Percentiles rank a stretch among this genome's conserved stretches.
Conservation (phyloP, 2,113 vertebrate species). For the Mohoua ochrocephala region DNA sequence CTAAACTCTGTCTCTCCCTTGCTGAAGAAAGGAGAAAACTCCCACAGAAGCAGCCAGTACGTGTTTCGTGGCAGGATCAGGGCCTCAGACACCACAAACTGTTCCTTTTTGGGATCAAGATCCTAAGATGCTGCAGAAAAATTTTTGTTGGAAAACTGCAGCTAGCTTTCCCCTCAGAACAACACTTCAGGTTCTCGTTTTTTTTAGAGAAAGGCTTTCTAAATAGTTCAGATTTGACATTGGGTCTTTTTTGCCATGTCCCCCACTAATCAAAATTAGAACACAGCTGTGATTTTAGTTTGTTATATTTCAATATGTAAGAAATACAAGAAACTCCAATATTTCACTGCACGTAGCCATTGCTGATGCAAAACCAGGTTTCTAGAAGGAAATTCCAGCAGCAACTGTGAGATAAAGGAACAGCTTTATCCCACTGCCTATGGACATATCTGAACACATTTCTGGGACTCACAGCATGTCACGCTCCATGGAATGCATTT, state of each 20-base stretch:
- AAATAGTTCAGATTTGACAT: not conserved
- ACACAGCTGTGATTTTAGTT: not conserved
- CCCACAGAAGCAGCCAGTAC: not conserved
- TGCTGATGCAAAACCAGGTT: not conserved
- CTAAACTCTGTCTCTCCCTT: not conserved
- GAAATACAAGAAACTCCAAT: not conserved
- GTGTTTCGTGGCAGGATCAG: not conserved
- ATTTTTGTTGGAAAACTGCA: not conserved
- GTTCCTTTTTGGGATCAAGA: not conserved
- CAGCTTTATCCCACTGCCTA: not conserved
- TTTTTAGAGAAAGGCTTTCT: not conserved
- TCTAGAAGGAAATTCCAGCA: constrained; percentile 4
- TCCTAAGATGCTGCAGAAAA: not conserved
- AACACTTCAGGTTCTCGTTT: not conserved
- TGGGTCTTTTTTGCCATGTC: not conserved
- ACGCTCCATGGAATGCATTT: not conserved
- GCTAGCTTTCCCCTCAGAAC: not conserved
- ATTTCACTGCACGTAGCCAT: not conserved
- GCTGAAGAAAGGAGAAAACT: not conserved
- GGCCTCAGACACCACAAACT: constrained; percentile 5
- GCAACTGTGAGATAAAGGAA: not conserved
- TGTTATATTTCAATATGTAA: not conserved
- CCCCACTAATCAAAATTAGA: not conserved
- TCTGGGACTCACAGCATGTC: not conserved
- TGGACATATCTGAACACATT: not conserved